Percentiles rank a stretch among this genome's conserved stretches.
Conservation (phyloP, 1,140 invertebrate genomes). For the Pentalonia nigronervosa region DNA sequence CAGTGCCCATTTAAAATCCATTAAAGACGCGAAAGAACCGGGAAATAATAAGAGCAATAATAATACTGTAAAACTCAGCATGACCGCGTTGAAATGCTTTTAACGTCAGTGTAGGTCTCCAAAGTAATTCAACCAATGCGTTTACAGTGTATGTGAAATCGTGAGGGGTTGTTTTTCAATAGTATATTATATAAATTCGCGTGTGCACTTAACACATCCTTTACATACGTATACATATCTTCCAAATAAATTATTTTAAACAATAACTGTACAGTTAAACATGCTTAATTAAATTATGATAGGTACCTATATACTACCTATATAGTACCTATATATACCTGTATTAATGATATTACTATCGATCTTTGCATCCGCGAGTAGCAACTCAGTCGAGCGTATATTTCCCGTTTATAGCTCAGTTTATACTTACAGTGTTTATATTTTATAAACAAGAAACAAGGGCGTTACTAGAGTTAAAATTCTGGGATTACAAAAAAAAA, state of each 20-base stretch:
- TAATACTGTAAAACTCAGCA: slow-evolving; percentile 53
- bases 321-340: no score
- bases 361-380: not conserved
- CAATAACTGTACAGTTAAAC: not conserved
- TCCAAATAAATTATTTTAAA: not conserved
- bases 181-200: not conserved
- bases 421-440: not conserved
- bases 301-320: not conserved
- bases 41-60: slow-evolving; percentile 18
- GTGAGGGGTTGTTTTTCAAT: not conserved
- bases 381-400: not conserved
- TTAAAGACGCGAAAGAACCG: slow-evolving; percentile 48
- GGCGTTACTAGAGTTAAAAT: no score
- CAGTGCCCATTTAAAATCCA: slow-evolving; percentile 44
- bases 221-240: not conserved
- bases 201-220: slow-evolving; percentile 31
- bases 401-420: not conserved
- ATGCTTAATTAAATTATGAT: not conserved
- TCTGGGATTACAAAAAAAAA: no score
- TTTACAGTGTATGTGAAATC: not conserved
- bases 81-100: slow-evolving; percentile 55
- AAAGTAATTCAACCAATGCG: not conserved
- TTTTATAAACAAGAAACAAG: not conserved
- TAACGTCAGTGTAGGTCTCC: slow-evolving; percentile 19
- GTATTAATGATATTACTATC: not conserved